A percentile compares a stretch with the other conserved stretches of the same genome.
These are phyloP conservation scores for Synanthedon myopaeformis DNA, from an alignment of 2,888 invertebrate species.

Conservation along the genomic window DNA sequence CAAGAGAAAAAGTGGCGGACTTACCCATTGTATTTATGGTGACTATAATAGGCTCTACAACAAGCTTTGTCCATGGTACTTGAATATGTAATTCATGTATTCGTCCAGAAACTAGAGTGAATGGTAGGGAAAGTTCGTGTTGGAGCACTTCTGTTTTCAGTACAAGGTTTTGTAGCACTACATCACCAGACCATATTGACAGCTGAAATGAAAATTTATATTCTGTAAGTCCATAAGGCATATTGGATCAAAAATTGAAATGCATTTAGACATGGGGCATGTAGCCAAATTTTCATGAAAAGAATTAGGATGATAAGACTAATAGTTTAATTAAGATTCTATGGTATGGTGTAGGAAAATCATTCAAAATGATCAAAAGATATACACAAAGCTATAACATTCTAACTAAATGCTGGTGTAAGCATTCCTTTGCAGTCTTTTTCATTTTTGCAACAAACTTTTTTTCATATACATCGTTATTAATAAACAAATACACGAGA, in stretches of 20 bases:
- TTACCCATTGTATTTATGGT: conserved; percentile 95
- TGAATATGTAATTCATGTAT: conserved; percentile 91
- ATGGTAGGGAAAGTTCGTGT: conserved; percentile 88
- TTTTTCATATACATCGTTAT: no score
- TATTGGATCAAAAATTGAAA: neutral
- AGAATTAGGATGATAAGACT: no score
- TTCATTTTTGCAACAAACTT: no score
- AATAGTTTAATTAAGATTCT: no score
- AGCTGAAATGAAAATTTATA: conserved; percentile 66
- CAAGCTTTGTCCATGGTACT: conserved; percentile 96
- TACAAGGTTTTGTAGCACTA: conserved; percentile 92
- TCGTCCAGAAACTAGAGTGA: conserved; percentile 92
- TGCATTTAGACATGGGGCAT: no score
- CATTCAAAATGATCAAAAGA: no score
- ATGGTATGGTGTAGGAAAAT: no score
- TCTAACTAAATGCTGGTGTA: no score
- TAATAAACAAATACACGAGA: no score
- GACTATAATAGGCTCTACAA: conserved; percentile 92
- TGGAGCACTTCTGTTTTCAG: conserved; percentile 92
- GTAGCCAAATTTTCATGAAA: no score
- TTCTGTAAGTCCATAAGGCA: neutral
- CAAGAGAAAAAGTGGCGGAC: conserved; percentile 1
- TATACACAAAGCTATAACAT: no score
- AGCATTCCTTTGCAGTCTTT: no score
- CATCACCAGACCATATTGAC: conserved; percentile 97